These are phyloP conservation scores for Ptychobarbus kaznakovi DNA, from an alignment of 2,797 vertebrate species.

Conservation along the genomic window DNA sequence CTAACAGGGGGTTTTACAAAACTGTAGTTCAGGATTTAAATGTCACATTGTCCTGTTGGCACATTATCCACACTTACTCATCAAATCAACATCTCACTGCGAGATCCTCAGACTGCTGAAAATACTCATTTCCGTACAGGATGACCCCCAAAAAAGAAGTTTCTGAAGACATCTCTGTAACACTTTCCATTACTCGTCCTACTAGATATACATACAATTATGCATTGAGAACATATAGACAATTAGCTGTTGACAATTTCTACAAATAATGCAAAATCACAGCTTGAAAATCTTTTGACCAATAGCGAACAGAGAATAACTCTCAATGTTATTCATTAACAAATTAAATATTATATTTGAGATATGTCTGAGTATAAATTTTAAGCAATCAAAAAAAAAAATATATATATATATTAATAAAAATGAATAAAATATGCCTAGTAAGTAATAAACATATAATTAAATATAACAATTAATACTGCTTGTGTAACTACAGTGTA, in stretches of 20 bases:
- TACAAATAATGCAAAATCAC: background rate
- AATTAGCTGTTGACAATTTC: background rate
- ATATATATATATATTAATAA: background rate
- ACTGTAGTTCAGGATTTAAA: conserved; percentile 10
- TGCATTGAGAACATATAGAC: background rate
- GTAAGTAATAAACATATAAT: background rate
- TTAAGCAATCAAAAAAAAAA: background rate
- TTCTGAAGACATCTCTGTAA: background rate
- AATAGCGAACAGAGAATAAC: background rate
- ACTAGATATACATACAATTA: background rate
- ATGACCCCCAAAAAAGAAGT: background rate
- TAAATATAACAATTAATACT: background rate
- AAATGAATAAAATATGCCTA: background rate
- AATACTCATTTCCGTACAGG: conserved; percentile 10
- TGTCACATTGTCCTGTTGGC: too few relatives aligned
- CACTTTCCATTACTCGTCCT: background rate
- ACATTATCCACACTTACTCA: conserved; percentile 17
- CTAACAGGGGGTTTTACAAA: background rate
- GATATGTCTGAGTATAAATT: background rate
- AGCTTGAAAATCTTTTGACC: background rate
- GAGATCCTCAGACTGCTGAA: background rate
- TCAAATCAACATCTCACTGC: conserved; percentile 1
- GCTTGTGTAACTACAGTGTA: background rate
- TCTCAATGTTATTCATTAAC: background rate
- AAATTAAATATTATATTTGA: background rate